These are phyloP conservation scores for Struthidea cinerea DNA, from an alignment of 2,113 vertebrate genomes.

Conservation along the genomic window DNA sequence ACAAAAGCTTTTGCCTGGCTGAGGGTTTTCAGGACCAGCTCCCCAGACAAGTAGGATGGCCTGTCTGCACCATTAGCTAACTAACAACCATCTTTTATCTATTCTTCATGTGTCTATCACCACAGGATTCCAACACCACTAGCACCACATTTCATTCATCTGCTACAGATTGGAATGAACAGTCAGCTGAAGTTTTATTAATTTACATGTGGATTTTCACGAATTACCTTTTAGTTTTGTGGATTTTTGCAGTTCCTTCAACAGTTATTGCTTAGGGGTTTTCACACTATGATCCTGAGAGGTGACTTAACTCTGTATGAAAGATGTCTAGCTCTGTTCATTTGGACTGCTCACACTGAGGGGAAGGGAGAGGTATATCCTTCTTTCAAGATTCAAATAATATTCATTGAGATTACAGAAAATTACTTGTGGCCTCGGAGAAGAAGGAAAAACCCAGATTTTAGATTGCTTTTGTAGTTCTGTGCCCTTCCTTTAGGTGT, in stretches of 20 bases:
- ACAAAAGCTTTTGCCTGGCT: not conserved
- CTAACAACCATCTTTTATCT: not conserved
- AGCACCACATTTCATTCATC: not conserved
- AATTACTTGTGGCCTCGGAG: not conserved
- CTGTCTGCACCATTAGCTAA: not conserved
- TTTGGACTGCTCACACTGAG: not conserved
- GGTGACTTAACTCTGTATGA: not conserved
- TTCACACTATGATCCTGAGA: not conserved
- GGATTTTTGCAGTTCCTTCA: not conserved
- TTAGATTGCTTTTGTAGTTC: not conserved
- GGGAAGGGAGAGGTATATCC: not conserved
- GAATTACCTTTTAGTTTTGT: not conserved
- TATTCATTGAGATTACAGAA: conserved; percentile 6
- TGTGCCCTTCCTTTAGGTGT: conserved; percentile 3
- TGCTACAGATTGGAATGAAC: not conserved
- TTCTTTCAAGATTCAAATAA: not conserved
- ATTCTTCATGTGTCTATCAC: not conserved
- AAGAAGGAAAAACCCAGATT: not conserved
- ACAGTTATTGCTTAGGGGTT: not conserved
- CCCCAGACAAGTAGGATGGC: not conserved
- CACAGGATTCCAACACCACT: not conserved
- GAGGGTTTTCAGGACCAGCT: not conserved
- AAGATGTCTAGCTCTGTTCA: not conserved
- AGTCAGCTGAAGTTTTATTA: not conserved
- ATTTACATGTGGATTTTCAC: not conserved